Percentiles rank a stretch among this genome's conserved stretches.
These are phyloP conservation scores for Tridacna crocea DNA, from an alignment of 2,888 invertebrate species.

Conservation along the genomic window DNA sequence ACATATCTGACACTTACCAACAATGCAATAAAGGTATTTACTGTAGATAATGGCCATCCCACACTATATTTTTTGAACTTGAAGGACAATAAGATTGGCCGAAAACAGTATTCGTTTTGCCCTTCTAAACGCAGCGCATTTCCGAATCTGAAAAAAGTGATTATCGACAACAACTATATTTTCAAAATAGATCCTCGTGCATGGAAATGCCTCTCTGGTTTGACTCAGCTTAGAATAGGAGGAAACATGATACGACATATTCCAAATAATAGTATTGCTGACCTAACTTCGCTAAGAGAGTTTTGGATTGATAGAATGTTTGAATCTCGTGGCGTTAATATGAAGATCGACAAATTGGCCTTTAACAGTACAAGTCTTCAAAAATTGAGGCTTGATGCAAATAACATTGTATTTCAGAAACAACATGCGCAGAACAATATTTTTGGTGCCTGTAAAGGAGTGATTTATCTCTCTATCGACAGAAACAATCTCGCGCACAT, in stretches of 20 bases:
- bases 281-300: background rate
- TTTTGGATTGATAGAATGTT: background rate
- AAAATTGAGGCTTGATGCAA: background rate
- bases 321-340: background rate
- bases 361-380: background rate
- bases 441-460: background rate
- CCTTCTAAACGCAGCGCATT: background rate
- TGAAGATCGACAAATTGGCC: background rate
- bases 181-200: too few species aligned
- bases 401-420: background rate
- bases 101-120: background rate
- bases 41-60: background rate
- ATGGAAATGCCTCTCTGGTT: background rate
- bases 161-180: conserved; percentile 6
- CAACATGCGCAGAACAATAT: background rate
- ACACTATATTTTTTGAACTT: background rate
- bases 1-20: background rate
- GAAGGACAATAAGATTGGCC: background rate
- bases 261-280: background rate
- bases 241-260: background rate
- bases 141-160: background rate
- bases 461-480: background rate
- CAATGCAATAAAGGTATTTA: background rate
- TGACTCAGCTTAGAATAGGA: background rate
- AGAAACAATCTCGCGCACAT: background rate